A percentile compares a stretch with the other conserved stretches of the same genome.
Evolutionary conservation across 1,140 invertebrate species (phyloP).

Genomic region (Drosophila pectinifera): DNA sequence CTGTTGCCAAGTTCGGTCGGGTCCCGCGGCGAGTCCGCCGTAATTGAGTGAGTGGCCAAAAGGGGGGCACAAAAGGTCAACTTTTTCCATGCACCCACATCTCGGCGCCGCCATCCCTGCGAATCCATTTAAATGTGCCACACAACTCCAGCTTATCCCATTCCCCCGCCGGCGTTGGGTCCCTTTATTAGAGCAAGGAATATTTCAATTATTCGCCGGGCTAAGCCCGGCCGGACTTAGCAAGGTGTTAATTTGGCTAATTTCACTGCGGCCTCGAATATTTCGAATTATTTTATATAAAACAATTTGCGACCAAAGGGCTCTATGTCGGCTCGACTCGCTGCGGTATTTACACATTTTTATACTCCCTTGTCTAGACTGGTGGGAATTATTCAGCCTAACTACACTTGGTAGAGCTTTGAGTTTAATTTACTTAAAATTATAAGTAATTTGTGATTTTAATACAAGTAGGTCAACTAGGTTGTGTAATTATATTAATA

Average conservation of each 20-base stretch:
- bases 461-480: too few relatives aligned
- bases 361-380: background rate
- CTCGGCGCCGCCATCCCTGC: background rate
- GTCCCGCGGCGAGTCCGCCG: constrained; percentile 29
- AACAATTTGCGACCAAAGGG: constrained; percentile 63
- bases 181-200: constrained; percentile 77
- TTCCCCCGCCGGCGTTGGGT: constrained; percentile 17
- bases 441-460: too few relatives aligned
- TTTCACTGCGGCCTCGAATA: constrained; percentile 78
- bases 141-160: constrained; percentile 38
- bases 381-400: background rate
- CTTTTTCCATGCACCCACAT: constrained; percentile 55
- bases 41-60: constrained; percentile 72
- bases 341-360: constrained; percentile 16
- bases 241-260: constrained; percentile 82
- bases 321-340: background rate
- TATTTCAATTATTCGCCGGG: constrained; percentile 77
- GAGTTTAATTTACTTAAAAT: background rate
- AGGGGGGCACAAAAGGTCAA: constrained; percentile 64
- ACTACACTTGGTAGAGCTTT: background rate
- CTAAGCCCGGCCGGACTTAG: constrained; percentile 63
- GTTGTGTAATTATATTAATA: too few relatives aligned
- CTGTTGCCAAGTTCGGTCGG: constrained; percentile 22
- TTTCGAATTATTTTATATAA: constrained; percentile 78
- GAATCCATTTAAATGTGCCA: constrained; percentile 44